A percentile compares a stretch with the other conserved stretches of the same genome.
Conservation (phyloP, 2,113 vertebrate genomes). For the human region GRCh38 chr15:71518001-71518500, state of each 20-base stretch:
- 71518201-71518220: background rate
- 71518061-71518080: background rate
- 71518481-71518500: background rate
- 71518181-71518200: background rate
- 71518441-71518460: background rate
- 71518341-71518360: constrained; percentile 30
- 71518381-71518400: constrained; percentile 38
- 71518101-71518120: background rate
- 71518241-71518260: constrained; percentile 58
- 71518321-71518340: constrained; percentile 17
- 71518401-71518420: background rate
- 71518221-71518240: constrained; percentile 41
- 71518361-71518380: background rate
- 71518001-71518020: background rate
- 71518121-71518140: background rate
- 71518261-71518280: constrained; percentile 62
- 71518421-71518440: background rate
- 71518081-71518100: background rate
- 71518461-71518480: background rate
- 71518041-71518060: background rate
- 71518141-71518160: background rate
- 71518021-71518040: background rate
- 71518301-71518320: constrained; percentile 44
- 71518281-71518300: constrained; percentile 47
- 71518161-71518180: background rate